Evolutionary conservation across 2,888 invertebrate genomes (phyloP).

Genomic region (Andrena bucephala): DNA sequence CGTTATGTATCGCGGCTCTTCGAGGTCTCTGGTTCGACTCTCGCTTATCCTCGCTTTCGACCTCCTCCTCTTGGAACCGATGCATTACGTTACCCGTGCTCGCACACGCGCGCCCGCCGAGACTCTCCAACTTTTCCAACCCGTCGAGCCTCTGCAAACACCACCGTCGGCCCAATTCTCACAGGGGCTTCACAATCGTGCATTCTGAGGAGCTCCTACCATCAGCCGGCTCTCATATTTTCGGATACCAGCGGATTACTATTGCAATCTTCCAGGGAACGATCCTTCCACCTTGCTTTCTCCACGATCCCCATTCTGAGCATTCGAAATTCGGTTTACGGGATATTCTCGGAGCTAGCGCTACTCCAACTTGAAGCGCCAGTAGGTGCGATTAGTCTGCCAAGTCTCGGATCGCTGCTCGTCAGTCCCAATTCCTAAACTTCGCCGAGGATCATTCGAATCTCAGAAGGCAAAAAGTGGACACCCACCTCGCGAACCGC

Average conservation of each 20-base stretch:
- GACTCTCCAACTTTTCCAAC: conserved; percentile 32
- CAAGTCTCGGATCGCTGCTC: too few relatives aligned
- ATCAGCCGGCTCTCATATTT: too few relatives aligned
- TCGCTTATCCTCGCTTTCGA: conserved; percentile 80
- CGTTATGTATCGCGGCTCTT: conserved; percentile 79
- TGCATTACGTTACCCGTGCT: conserved; percentile 59
- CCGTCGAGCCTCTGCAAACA: conserved; percentile 17
- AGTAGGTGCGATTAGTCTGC: too few relatives aligned
- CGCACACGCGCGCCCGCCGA: conserved; percentile 2
- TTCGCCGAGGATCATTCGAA: not conserved
- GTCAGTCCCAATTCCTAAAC: too few relatives aligned
- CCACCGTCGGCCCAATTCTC: conserved; percentile 29
- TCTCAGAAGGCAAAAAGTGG: not conserved
- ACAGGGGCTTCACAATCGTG: conserved; percentile 21
- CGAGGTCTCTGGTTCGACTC: conserved; percentile 80
- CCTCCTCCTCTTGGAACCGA: conserved; percentile 77
- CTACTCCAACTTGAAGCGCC: too few relatives aligned
- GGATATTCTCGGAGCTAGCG: too few relatives aligned
- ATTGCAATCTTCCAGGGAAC: too few relatives aligned
- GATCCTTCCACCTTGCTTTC: too few relatives aligned
- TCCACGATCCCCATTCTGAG: too few relatives aligned
- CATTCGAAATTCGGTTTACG: too few relatives aligned
- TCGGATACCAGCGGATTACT: too few relatives aligned
- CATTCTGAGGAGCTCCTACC: not conserved
- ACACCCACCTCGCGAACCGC: not conserved